Evolutionary conservation across 2,797 vertebrate species (phyloP).

Genomic region (Chaetodon trifasciatus): DNA sequence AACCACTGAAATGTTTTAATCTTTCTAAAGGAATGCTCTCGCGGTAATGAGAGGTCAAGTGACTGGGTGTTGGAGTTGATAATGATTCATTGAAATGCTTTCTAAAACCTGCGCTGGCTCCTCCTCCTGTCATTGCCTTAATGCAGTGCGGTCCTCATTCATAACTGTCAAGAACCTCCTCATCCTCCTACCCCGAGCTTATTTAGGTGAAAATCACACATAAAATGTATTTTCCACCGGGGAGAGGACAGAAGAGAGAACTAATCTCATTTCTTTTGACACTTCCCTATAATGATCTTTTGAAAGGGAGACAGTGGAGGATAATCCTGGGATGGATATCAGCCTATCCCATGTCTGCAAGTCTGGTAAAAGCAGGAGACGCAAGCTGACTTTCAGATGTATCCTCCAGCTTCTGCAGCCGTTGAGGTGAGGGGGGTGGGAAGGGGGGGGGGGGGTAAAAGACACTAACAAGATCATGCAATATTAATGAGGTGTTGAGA

Average conservation of each 20-base stretch:
- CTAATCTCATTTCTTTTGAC: constrained; percentile 75
- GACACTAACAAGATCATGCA: constrained; percentile 76
- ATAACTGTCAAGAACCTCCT: constrained; percentile 90
- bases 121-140: constrained; percentile 83
- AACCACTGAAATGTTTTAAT: constrained; percentile 74
- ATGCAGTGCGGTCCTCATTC: constrained; percentile 86
- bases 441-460: constrained; percentile 45
- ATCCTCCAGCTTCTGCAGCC: constrained; percentile 54
- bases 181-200: constrained; percentile 82
- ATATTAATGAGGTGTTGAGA: constrained; percentile 79
- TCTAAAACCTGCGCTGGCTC: constrained; percentile 80
- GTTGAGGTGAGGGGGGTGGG: constrained; percentile 9
- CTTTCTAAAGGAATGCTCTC: constrained; percentile 43
- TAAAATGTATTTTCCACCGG: constrained; percentile 74
- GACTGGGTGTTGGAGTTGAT: constrained; percentile 79
- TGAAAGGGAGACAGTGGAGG: constrained; percentile 51
- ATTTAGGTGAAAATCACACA: constrained; percentile 86
- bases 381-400: constrained; percentile 65
- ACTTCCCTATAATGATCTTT: constrained; percentile 65
- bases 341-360: constrained; percentile 50
- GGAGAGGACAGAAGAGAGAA: constrained; percentile 56
- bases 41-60: constrained; percentile 83
- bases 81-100: constrained; percentile 88
- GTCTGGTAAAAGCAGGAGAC: constrained; percentile 50
- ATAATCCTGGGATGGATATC: constrained; percentile 74